These are phyloP conservation scores for Gobius niger DNA, from an alignment of 2,113 vertebrate genomes.

Conservation along the genomic window DNA sequence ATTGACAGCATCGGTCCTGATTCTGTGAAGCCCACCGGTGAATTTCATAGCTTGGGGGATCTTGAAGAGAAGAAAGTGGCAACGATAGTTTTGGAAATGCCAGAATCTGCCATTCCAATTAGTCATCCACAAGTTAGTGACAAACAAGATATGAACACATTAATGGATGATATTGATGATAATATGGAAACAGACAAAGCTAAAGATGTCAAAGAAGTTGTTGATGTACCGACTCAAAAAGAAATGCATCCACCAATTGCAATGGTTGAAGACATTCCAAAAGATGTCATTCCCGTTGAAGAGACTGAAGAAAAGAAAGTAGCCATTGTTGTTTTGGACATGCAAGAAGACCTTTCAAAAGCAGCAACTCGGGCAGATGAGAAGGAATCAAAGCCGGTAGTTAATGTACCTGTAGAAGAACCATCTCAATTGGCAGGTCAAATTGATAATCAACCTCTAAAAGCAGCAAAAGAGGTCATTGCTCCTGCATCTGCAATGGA, in stretches of 20 bases:
- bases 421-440: not conserved
- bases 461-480: not conserved
- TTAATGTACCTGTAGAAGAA: not conserved
- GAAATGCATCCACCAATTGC: not conserved
- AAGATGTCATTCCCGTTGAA: not conserved
- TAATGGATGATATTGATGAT: not conserved
- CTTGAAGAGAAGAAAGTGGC: not conserved
- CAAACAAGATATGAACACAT: not conserved
- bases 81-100: conserved; percentile 5
- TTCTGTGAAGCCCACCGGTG: not conserved
- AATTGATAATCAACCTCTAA: not conserved
- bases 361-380: not conserved
- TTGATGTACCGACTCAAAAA: not conserved
- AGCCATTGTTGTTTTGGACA: not conserved
- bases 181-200: not conserved
- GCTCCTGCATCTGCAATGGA: not conserved
- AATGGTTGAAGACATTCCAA: not conserved
- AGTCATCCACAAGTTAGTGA: not conserved
- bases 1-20: not conserved
- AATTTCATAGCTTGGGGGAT: not conserved
- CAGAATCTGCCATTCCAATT: not conserved
- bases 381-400: not conserved
- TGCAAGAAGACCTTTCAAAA: not conserved
- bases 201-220: not conserved
- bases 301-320: not conserved